phyloP scores from a whole-genome alignment of 2,113 vertebrate species.

The Campylomormyrus tamandua region DNA sequence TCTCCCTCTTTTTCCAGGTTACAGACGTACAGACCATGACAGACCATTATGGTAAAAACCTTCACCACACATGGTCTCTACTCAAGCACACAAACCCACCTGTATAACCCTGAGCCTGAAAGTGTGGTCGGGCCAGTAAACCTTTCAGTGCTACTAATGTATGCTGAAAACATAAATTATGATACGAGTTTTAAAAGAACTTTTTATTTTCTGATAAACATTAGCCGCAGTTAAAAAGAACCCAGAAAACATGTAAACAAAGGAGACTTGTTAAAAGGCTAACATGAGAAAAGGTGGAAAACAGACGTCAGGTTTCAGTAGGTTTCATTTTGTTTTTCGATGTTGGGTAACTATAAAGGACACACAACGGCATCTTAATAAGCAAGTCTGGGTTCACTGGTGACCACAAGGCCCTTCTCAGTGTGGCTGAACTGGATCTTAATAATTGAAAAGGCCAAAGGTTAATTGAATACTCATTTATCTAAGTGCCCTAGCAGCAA shows the following conservation, averaged over 20 bases:
- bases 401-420: not conserved
- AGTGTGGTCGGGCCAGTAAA: not conserved
- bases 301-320: not conserved
- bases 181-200: not conserved
- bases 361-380: not conserved
- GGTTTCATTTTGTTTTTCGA: not conserved
- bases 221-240: not conserved
- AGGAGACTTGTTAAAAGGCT: not conserved
- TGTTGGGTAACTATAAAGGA: not conserved
- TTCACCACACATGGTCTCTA: not conserved
- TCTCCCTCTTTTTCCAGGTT: not conserved
- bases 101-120: not conserved
- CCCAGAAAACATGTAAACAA: not conserved
- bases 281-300: not conserved
- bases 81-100: not conserved
- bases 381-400: not conserved
- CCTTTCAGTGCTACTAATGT: not conserved
- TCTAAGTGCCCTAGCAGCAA: not conserved
- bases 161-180: not conserved
- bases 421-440: not conserved
- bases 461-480: conserved; percentile 4
- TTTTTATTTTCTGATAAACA: not conserved
- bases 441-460: not conserved
- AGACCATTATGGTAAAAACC: not conserved
- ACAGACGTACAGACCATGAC: not conserved